Conservation (phyloP, 2,113 vertebrate species). For the Grammatotria lemairii region DNA sequence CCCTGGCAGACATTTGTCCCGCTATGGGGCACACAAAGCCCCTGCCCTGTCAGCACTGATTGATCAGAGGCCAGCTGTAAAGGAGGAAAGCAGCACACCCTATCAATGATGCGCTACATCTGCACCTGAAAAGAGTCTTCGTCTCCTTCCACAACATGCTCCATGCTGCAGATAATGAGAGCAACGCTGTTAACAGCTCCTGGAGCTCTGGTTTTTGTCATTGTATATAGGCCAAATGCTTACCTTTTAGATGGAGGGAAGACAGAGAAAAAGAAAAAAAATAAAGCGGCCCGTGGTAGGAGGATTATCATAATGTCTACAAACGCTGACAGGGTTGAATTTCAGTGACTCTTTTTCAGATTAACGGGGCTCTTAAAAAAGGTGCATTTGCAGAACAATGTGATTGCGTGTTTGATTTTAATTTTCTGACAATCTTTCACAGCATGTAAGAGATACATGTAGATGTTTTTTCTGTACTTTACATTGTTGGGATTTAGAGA, state of each 20-base stretch:
- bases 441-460: constrained; percentile 50
- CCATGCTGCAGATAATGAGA: constrained; percentile 78
- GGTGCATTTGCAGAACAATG: constrained; percentile 68
- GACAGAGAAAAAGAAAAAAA: constrained; percentile 16
- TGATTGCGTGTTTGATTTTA: constrained; percentile 71
- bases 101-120: constrained; percentile 79
- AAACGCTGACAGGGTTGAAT: constrained; percentile 74
- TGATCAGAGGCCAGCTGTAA: constrained; percentile 88
- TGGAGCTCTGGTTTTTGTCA: constrained; percentile 69
- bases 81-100: constrained; percentile 77
- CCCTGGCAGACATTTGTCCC: constrained; percentile 91
- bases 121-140: constrained; percentile 71
- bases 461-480: constrained; percentile 35
- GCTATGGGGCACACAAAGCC: constrained; percentile 85
- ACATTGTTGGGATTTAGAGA: constrained; percentile 53
- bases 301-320: constrained; percentile 73
- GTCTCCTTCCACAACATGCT: constrained; percentile 71
- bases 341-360: constrained; percentile 58
- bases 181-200: constrained; percentile 67
- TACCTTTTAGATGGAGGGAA: constrained; percentile 59
- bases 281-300: constrained; percentile 27
- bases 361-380: constrained; percentile 56
- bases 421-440: constrained; percentile 68
- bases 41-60: constrained; percentile 87
- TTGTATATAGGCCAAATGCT: constrained; percentile 69